Conservation (phyloP, 2,888 invertebrate species). For the Nebria brevicollis region DNA sequence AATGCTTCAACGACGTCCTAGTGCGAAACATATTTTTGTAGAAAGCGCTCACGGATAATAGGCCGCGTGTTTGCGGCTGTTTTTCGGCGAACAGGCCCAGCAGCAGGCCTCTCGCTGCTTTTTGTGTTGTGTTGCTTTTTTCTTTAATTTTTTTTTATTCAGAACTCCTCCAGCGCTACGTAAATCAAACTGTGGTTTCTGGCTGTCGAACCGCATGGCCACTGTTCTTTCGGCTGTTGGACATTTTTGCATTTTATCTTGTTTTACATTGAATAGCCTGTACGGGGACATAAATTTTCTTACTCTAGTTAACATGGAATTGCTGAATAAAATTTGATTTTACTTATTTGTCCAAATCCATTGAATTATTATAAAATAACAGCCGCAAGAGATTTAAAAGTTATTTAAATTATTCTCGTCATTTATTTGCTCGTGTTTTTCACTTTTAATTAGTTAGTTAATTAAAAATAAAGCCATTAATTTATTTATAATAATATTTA, state of each 20-base stretch:
- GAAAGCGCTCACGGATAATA: constrained; percentile 32
- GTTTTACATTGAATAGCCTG: constrained; percentile 18
- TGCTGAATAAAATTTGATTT: no score
- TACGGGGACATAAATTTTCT: constrained; percentile 3
- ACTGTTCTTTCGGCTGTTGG: neutral
- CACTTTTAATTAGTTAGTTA: constrained; percentile 36
- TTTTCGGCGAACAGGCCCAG: constrained; percentile 19
- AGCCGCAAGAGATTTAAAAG: no score
- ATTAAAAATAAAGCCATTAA: constrained; percentile 33
- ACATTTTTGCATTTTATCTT: constrained; percentile 18
- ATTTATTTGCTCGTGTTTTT: constrained; percentile 17
- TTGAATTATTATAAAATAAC: no score
- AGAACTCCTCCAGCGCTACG: constrained; percentile 1
- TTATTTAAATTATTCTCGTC: no score
- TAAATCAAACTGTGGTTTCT: constrained; percentile 26
- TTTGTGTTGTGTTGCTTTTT: neutral
- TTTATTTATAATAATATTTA: neutral
- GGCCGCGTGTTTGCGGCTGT: constrained; percentile 11
- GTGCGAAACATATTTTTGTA: constrained; percentile 37
- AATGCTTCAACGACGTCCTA: constrained; percentile 24
- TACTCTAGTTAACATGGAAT: constrained; percentile 6
- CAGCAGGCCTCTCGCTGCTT: neutral
- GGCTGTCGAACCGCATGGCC: neutral
- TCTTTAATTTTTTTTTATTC: constrained; percentile 10
- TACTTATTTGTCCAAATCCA: no score